These are phyloP conservation scores for Sarcophaga variegata DNA, from an alignment of 2,888 invertebrate genomes.

Conservation along the genomic window DNA sequence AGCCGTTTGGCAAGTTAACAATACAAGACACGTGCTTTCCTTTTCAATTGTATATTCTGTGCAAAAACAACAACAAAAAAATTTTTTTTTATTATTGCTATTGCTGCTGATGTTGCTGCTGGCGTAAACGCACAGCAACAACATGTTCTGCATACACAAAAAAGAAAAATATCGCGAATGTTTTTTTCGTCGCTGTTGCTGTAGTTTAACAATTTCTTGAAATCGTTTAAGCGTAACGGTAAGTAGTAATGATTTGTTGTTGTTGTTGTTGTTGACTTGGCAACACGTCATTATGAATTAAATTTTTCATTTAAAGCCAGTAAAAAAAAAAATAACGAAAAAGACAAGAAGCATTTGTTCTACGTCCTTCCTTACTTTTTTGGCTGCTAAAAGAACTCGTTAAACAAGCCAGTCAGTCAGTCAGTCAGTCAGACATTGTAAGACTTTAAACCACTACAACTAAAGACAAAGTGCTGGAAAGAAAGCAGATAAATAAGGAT, in stretches of 20 bases:
- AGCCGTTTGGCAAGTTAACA: constrained; percentile 15
- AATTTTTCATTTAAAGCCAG: constrained; percentile 47
- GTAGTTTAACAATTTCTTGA: constrained; percentile 28
- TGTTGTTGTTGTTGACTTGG: constrained; percentile 57
- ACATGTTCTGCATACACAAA: not conserved
- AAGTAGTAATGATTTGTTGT: constrained; percentile 66
- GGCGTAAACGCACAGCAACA: not conserved
- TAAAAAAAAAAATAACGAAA: not conserved
- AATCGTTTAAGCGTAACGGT: constrained; percentile 66
- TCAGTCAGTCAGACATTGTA: not conserved
- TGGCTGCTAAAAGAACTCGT: not conserved
- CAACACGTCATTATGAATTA: constrained; percentile 63
- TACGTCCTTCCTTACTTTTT: not conserved
- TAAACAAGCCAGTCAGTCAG: not conserved
- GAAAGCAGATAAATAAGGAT: not conserved
- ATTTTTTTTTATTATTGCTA: not conserved
- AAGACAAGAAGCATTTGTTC: constrained; percentile 9
- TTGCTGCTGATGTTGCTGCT: not conserved
- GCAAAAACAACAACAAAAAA: not conserved
- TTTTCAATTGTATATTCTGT: constrained; percentile 29
- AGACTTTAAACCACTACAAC: not conserved
- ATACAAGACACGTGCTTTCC: constrained; percentile 47
- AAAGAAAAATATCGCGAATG: not conserved
- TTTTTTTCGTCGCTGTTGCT: not conserved
- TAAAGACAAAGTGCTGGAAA: not conserved